These are phyloP conservation scores for Palythoa caribaeorum DNA, from an alignment of 92 coral and sea anemone species.

Conservation along the genomic window DNA sequence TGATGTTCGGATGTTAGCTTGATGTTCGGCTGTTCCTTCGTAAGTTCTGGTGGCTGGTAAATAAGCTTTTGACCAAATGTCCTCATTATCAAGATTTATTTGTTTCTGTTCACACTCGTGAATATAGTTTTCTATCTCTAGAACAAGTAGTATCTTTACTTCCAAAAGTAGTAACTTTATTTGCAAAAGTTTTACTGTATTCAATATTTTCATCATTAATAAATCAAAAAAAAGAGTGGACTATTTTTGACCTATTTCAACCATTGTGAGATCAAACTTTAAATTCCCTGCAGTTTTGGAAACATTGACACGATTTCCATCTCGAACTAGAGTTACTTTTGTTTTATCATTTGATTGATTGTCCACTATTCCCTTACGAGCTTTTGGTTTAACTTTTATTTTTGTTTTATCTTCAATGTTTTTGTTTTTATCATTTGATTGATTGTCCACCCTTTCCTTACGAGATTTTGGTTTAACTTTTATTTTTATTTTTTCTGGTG, in stretches of 20 bases:
- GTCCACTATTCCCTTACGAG: background rate
- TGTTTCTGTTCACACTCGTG: conserved; percentile 23
- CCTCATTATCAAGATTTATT: background rate
- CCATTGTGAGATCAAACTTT: conserved; percentile 17
- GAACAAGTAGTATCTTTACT: background rate
- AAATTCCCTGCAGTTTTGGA: background rate
- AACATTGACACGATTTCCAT: background rate
- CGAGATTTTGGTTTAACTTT: too few species aligned
- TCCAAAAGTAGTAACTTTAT: background rate
- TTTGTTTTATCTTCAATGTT: too few species aligned
- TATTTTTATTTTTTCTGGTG: too few species aligned
- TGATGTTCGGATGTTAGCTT: too few species aligned
- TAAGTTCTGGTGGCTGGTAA: background rate
- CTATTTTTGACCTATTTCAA: background rate
- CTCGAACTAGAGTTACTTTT: background rate
- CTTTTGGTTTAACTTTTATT: too few species aligned
- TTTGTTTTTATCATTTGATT: too few species aligned
- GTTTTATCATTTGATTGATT: background rate
- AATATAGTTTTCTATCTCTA: background rate
- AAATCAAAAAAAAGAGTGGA: conserved; percentile 2
- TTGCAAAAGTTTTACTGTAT: background rate
- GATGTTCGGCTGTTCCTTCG: background rate
- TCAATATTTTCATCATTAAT: conserved; percentile 12
- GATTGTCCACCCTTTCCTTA: too few species aligned
- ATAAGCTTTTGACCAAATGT: conserved; percentile 8